A percentile compares a stretch with the other conserved stretches of the same genome.
These are phyloP conservation scores for Bombus waltoni DNA, from an alignment of 1,140 invertebrate species.

Conservation along the genomic window DNA sequence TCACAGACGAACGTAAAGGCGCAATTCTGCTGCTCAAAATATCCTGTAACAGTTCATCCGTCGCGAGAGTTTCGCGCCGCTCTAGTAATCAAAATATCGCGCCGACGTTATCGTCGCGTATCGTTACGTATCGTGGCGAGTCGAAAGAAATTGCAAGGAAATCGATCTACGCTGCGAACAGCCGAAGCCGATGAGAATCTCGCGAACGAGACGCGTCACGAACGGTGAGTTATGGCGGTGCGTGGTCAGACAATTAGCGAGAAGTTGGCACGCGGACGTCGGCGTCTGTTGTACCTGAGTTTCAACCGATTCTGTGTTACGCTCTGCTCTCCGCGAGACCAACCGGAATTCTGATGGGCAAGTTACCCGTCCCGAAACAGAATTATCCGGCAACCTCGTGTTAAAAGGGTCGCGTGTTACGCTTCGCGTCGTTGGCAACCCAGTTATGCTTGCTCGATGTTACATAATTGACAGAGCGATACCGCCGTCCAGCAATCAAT, in stretches of 20 bases:
- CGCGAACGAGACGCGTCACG: neutral
- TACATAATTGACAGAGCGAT: constrained; percentile 58
- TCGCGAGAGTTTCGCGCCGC: too few relatives aligned
- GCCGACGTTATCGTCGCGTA: too few relatives aligned
- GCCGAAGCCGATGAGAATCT: neutral
- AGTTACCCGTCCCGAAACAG: constrained; percentile 48
- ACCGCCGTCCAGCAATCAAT: constrained; percentile 49
- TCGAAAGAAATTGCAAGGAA: neutral
- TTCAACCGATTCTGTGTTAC: neutral
- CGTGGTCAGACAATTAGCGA: constrained; percentile 35
- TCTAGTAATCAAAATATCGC: too few relatives aligned
- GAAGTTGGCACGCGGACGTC: neutral
- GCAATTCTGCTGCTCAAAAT: too few relatives aligned
- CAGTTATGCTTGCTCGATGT: constrained; percentile 43
- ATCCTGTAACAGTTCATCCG: too few relatives aligned
- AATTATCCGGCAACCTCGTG: constrained; percentile 31
- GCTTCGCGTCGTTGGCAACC: constrained; percentile 37
- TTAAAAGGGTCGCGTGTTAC: constrained; percentile 34
- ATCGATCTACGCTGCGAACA: neutral
- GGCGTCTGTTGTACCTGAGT: neutral
- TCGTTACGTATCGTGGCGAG: too few relatives aligned
- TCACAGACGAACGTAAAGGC: too few relatives aligned
- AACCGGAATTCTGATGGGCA: constrained; percentile 43
- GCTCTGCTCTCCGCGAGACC: neutral
- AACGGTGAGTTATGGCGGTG: constrained; percentile 17